A percentile compares a stretch with the other conserved stretches of the same genome.
These are phyloP conservation scores for Sandelia bainsii DNA, from an alignment of 2,797 vertebrate genomes.

Conservation along the genomic window DNA sequence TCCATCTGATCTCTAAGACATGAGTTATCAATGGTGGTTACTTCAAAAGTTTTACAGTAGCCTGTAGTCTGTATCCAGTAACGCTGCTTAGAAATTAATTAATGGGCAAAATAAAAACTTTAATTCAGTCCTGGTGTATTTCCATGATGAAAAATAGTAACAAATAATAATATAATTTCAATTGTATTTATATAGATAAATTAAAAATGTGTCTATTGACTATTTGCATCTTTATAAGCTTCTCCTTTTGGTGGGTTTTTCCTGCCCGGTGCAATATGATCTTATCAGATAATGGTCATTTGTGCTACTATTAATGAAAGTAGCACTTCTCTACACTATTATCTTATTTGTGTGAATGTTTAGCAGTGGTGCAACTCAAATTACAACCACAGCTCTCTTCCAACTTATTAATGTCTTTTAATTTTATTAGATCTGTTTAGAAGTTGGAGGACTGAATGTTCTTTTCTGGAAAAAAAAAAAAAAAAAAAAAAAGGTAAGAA, in stretches of 20 bases:
- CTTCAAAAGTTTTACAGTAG: background rate
- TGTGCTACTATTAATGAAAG: slow-evolving; percentile 1
- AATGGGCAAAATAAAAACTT: background rate
- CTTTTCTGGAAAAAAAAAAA: background rate
- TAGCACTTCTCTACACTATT: background rate
- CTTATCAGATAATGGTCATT: slow-evolving; percentile 6
- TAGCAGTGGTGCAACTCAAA: background rate
- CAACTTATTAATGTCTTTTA: background rate
- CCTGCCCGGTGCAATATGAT: background rate
- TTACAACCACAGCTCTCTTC: background rate
- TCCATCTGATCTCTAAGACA: background rate
- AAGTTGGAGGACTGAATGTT: background rate
- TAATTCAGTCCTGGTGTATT: background rate
- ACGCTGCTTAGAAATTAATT: background rate
- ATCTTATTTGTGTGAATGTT: background rate
- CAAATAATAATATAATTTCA: background rate
- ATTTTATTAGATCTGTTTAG: background rate
- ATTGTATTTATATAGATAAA: background rate
- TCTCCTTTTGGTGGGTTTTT: background rate
- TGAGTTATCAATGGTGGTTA: background rate
- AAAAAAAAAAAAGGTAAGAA: background rate
- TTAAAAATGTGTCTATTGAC: background rate
- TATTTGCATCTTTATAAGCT: slow-evolving; percentile 1
- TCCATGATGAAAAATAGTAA: background rate
- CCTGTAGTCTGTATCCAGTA: background rate